These are phyloP conservation scores for Epizoanthus scotinus DNA, from an alignment of 92 coral and sea anemone species.

Conservation along the genomic window DNA sequence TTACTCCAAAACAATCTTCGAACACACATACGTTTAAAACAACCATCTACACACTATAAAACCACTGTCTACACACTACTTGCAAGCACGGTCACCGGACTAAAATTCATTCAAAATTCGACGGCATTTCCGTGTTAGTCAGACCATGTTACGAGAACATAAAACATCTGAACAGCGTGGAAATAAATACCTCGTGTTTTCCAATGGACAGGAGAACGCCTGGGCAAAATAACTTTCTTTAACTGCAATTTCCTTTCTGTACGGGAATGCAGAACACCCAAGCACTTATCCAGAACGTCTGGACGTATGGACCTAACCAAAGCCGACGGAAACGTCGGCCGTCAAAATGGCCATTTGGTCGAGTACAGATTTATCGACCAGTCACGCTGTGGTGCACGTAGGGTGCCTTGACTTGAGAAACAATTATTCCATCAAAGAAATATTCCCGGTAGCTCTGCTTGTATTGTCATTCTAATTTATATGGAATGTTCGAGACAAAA, in stretches of 20 bases:
- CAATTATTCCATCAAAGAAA: not conserved
- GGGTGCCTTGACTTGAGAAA: not conserved
- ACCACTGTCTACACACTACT: too few relatives aligned
- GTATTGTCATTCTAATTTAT: constrained; percentile 30
- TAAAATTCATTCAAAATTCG: too few relatives aligned
- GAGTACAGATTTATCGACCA: not conserved
- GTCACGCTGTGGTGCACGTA: not conserved
- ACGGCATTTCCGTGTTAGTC: not conserved
- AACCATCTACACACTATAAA: too few relatives aligned
- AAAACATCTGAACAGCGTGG: not conserved
- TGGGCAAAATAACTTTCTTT: not conserved
- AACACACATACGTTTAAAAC: too few relatives aligned
- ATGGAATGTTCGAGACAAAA: constrained; percentile 42
- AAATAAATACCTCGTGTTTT: constrained; percentile 20
- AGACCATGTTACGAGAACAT: not conserved
- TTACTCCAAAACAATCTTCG: too few relatives aligned
- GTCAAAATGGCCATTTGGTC: constrained; percentile 9
- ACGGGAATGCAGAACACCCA: not conserved
- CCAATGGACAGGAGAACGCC: constrained; percentile 6
- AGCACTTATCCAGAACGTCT: not conserved
- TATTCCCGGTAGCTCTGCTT: not conserved
- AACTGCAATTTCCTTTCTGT: not conserved
- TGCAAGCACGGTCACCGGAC: too few relatives aligned
- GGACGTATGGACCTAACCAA: not conserved
- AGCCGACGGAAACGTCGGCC: not conserved